phyloP scores from a whole-genome alignment of 2,888 invertebrate species.

The Lasioglossum morio region DNA sequence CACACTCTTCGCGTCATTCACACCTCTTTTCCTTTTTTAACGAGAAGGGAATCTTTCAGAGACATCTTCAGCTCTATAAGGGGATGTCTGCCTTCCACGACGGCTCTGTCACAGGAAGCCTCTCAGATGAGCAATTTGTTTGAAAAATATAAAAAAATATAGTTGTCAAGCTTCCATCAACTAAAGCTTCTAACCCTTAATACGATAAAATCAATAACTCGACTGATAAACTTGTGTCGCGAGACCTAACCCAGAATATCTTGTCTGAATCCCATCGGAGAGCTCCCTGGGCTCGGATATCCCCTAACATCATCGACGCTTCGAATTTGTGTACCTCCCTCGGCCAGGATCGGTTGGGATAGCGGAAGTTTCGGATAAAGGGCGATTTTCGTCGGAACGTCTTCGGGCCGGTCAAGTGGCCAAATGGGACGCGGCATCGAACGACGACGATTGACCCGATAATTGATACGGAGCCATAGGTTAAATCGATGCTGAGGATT shows the following conservation, averaged over 20 bases:
- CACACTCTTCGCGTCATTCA: neutral
- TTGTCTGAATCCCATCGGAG: neutral
- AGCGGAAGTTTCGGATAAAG: constrained; percentile 18
- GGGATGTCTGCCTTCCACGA: neutral
- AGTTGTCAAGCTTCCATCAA: neutral
- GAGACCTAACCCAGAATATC: neutral
- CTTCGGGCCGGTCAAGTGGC: constrained; percentile 57
- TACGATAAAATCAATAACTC: neutral
- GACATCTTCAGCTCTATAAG: neutral
- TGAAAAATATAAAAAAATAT: neutral
- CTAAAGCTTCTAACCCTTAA: neutral
- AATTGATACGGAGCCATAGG: constrained; percentile 69
- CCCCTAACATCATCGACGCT: neutral
- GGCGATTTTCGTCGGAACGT: constrained; percentile 58
- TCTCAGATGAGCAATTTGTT: too few relatives aligned
- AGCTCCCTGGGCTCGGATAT: neutral
- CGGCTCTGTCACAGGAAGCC: neutral
- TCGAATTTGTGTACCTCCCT: neutral
- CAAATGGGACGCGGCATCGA: constrained; percentile 57
- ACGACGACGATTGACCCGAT: constrained; percentile 62
- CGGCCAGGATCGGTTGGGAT: neutral
- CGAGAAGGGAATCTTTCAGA: neutral
- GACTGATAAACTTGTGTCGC: neutral
- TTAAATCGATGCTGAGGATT: constrained; percentile 69
- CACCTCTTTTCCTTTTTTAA: neutral